Percentiles rank a stretch among this genome's conserved stretches.
Evolutionary conservation across 2,797 vertebrate genomes (phyloP).

Genomic region (Xenops minutus): DNA sequence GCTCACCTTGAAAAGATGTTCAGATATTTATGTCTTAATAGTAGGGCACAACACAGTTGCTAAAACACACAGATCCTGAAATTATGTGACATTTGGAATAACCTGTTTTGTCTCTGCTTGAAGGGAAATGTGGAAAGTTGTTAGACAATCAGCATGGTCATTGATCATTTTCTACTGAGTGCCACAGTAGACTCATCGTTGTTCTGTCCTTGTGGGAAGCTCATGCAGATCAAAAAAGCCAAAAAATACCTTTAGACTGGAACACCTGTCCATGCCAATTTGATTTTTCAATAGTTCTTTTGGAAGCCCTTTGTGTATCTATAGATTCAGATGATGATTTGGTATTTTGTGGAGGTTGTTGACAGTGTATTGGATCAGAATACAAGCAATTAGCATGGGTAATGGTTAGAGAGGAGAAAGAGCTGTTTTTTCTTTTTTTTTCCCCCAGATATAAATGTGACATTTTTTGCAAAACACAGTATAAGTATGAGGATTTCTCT

Average conservation of each 20-base stretch:
- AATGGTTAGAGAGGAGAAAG: background rate
- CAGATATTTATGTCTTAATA: background rate
- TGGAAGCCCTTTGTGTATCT: background rate
- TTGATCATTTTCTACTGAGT: background rate
- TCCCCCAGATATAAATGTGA: background rate
- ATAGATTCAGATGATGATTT: no score
- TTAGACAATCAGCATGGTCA: no score
- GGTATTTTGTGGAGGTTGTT: background rate
- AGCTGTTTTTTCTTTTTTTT: background rate
- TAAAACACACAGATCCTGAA: background rate
- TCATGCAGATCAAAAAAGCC: background rate
- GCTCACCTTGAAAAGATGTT: background rate
- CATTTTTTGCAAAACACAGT: background rate
- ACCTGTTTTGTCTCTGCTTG: background rate
- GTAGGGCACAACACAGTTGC: background rate
- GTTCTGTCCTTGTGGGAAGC: background rate
- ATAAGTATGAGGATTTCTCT: background rate
- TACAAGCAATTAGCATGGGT: fast-evolving
- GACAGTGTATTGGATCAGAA: background rate
- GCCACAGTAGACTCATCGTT: no score
- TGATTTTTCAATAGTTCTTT: background rate
- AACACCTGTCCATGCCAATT: background rate
- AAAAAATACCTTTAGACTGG: background rate
- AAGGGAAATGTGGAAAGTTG: background rate
- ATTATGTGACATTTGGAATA: background rate